Percentiles rank a stretch among this genome's conserved stretches.
Evolutionary conservation across 2,888 invertebrate genomes (phyloP).

Genomic region (Oscheius sp.): DNA sequence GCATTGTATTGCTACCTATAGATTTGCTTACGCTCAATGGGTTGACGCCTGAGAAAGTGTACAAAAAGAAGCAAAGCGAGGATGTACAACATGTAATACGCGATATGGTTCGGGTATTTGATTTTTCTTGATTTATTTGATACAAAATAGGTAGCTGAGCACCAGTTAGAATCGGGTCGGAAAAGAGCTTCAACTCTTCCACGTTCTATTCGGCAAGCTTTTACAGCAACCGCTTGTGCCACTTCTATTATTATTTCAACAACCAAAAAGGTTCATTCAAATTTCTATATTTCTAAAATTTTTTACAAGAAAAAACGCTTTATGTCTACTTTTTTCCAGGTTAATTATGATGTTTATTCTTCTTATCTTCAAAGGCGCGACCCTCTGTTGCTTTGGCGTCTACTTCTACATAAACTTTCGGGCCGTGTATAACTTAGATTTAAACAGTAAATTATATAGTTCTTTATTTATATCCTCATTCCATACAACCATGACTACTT

Average conservation of each 20-base stretch:
- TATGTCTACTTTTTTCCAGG: conserved; percentile 35
- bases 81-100: conserved; percentile 45
- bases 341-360: conserved; percentile 48
- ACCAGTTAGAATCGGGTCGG: conserved; percentile 41
- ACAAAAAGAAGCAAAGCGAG: conserved; percentile 56
- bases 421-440: conserved; percentile 30
- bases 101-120: conserved; percentile 51
- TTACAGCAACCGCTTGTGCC: conserved; percentile 50
- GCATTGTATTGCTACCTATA: conserved; percentile 62
- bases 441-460: no score
- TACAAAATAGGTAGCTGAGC: not conserved
- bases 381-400: conserved; percentile 37
- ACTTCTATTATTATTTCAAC: conserved; percentile 55
- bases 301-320: no score
- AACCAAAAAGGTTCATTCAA: conserved; percentile 33
- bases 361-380: conserved; percentile 48
- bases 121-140: not conserved
- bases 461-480: not conserved
- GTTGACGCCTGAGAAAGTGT: conserved; percentile 58
- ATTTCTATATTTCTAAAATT: not conserved
- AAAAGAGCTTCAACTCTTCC: conserved; percentile 31
- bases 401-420: conserved; percentile 13
- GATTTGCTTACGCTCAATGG: conserved; percentile 60
- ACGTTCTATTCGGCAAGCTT: conserved; percentile 43
- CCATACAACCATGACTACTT: conserved; percentile 29